A percentile compares a stretch with the other conserved stretches of the same genome.
phyloP scores from a whole-genome alignment of 92 coral and sea anemone genomes.

The Bergia puertoricense region DNA sequence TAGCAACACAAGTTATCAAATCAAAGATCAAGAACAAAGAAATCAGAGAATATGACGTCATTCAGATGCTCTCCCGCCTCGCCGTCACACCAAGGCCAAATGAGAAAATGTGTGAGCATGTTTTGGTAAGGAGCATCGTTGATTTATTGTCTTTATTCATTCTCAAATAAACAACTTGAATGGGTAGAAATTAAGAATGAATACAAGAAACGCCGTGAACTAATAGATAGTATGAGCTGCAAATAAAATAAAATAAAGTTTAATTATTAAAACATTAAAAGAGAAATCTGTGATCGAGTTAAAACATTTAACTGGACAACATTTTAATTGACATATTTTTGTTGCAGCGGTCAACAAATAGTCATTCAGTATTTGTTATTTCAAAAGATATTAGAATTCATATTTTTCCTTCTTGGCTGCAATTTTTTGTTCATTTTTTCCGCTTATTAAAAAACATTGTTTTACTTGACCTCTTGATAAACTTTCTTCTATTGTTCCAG shows the following conservation, averaged over 20 bases:
- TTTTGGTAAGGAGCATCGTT: conserved; percentile 42
- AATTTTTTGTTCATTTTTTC: not conserved
- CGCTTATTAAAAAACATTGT: not conserved
- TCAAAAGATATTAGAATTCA: not conserved
- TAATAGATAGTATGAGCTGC: no score
- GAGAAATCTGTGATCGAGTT: no score
- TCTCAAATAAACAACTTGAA: not conserved
- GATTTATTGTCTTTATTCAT: not conserved
- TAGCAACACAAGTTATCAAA: conserved; percentile 49
- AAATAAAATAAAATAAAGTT: no score
- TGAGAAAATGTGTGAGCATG: conserved; percentile 51
- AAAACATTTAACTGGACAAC: no score
- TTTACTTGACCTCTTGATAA: not conserved
- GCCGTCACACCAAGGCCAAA: conserved; percentile 48
- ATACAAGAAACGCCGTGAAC: no score
- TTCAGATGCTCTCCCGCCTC: conserved; percentile 51
- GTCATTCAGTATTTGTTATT: not conserved
- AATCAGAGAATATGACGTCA: conserved; percentile 35
- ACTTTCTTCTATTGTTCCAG: conserved; percentile 11
- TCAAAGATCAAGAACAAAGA: conserved; percentile 37
- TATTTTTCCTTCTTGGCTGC: not conserved
- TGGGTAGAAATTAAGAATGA: no score
- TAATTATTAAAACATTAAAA: no score
- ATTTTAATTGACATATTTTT: no score
- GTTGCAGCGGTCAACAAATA: not conserved